Evolutionary conservation across 1,140 invertebrate genomes (phyloP).

Genomic region (Hypothenemus hampei): DNA sequence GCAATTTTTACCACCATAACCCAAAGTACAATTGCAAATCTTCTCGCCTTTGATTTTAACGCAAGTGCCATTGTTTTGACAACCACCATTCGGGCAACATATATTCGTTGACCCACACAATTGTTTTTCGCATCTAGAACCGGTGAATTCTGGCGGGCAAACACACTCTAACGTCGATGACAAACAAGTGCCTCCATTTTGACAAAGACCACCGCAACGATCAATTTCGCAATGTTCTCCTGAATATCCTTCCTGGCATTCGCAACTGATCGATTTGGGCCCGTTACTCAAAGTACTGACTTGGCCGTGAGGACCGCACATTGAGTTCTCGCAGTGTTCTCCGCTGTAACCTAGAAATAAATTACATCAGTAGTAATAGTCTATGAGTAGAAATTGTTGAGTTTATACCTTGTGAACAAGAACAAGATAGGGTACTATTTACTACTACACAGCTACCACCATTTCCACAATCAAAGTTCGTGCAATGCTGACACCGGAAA

Average conservation of each 20-base stretch:
- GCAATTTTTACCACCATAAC: slow-evolving; percentile 53
- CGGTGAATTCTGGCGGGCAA: slow-evolving; percentile 16
- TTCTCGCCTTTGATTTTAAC: slow-evolving; percentile 42
- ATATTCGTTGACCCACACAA: slow-evolving; percentile 54
- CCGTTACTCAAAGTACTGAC: slow-evolving; percentile 7
- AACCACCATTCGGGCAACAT: slow-evolving; percentile 61
- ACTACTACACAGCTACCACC: slow-evolving; percentile 37
- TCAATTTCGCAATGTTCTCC: slow-evolving; percentile 50
- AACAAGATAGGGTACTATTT: slow-evolving; percentile 29
- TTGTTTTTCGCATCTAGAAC: slow-evolving; percentile 35
- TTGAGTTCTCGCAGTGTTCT: slow-evolving; percentile 30
- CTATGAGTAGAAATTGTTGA: not conserved
- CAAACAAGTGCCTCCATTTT: slow-evolving; percentile 25
- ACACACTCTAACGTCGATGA: slow-evolving; percentile 13
- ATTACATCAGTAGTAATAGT: not conserved
- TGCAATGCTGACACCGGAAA: slow-evolving; percentile 40
- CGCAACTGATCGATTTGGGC: slow-evolving; percentile 32
- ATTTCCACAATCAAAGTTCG: slow-evolving; percentile 38
- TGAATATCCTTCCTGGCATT: slow-evolving; percentile 50
- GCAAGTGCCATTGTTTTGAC: slow-evolving; percentile 60
- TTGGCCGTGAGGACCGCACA: slow-evolving; percentile 33
- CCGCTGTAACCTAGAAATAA: slow-evolving; percentile 23
- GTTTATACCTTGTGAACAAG: slow-evolving; percentile 33
- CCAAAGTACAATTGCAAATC: slow-evolving; percentile 46
- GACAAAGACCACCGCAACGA: slow-evolving; percentile 29